phyloP scores from a whole-genome alignment of 2,113 vertebrate genomes.

The Vidua macroura region DNA sequence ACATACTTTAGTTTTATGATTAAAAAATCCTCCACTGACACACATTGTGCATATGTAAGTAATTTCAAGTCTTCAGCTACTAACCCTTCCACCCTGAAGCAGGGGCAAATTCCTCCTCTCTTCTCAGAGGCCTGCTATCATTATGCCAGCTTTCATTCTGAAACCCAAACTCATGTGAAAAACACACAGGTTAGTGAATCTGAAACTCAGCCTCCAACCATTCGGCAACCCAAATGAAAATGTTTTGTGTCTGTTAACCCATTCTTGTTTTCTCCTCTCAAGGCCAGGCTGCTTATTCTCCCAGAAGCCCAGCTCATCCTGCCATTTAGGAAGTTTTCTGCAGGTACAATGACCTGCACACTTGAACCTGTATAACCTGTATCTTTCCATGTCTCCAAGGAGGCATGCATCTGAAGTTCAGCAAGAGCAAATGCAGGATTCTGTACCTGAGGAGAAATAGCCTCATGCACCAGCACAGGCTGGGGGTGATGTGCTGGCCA shows the following conservation, averaged over 20 bases:
- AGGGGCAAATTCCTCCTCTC: neutral
- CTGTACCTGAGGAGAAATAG: neutral
- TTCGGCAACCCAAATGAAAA: neutral
- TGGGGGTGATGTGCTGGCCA: neutral
- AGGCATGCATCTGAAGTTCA: neutral
- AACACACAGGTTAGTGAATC: neutral
- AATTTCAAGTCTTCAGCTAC: neutral
- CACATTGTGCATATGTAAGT: neutral
- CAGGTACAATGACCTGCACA: too few relatives aligned
- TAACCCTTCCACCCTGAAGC: neutral
- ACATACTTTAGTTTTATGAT: neutral
- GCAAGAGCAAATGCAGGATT: neutral
- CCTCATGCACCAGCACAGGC: neutral
- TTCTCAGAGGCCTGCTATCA: neutral
- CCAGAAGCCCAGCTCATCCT: neutral
- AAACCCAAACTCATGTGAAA: neutral
- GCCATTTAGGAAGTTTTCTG: neutral
- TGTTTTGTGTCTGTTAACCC: neutral
- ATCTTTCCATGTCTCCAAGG: neutral
- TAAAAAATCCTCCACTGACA: neutral
- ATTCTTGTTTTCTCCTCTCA: neutral
- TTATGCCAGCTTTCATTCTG: neutral
- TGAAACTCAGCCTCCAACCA: neutral
- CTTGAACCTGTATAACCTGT: neutral
- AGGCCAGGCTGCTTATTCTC: neutral